phyloP scores from a whole-genome alignment of 2,113 vertebrate genomes.

The Pseudopodoces humilis region DNA sequence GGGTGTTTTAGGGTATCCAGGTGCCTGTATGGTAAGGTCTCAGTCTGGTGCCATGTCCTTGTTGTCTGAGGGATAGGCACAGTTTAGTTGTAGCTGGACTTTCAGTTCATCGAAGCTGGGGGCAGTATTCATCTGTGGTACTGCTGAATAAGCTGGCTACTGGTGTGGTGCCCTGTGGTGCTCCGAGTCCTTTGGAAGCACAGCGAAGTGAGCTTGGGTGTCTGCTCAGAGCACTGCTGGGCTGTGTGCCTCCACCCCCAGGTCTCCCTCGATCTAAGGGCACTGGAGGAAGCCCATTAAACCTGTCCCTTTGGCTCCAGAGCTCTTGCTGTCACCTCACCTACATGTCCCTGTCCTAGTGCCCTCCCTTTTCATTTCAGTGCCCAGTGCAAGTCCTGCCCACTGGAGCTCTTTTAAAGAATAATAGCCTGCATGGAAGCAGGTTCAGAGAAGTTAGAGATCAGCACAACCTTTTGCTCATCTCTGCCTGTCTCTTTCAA shows the following conservation, averaged over 20 bases:
- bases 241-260: neutral
- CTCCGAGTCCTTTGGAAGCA: neutral
- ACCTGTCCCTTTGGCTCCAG: neutral
- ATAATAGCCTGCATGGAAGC: neutral
- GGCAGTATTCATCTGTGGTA: neutral
- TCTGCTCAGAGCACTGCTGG: neutral
- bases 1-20: neutral
- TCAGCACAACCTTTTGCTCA: neutral
- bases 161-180: neutral
- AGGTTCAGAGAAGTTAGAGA: neutral
- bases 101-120: neutral
- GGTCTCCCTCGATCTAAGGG: neutral
- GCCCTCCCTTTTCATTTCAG: neutral
- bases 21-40: neutral
- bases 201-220: neutral
- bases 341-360: neutral
- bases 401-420: neutral
- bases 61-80: neutral
- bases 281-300: neutral
- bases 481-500: neutral
- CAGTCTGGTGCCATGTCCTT: neutral
- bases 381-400: neutral
- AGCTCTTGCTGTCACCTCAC: neutral
- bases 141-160: neutral
- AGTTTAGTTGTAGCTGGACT: neutral